Conservation (phyloP, 2,797 vertebrate genomes). For the Ceyx erithaca region DNA sequence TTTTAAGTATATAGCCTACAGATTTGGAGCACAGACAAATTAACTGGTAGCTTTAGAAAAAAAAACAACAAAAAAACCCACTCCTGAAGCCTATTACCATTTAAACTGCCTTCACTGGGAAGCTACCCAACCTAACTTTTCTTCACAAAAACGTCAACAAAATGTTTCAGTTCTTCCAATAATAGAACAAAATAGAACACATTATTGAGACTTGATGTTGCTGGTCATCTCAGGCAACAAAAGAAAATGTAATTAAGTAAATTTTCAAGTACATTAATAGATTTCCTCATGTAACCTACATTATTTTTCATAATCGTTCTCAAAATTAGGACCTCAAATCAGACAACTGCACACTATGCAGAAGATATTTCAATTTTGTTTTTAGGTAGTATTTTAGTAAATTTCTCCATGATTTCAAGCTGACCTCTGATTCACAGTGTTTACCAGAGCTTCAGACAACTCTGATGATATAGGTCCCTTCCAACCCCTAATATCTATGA, state of each 20-base stretch:
- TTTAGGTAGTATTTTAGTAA: neutral
- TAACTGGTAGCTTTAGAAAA: conserved; percentile 28
- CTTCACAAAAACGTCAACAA: neutral
- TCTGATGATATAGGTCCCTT: neutral
- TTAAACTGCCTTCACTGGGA: conserved; percentile 26
- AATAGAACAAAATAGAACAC: neutral
- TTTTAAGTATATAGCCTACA: conserved; percentile 59
- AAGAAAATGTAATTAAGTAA: no score
- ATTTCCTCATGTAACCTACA: neutral
- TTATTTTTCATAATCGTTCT: neutral
- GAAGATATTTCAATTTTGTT: neutral
- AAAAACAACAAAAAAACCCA: neutral
- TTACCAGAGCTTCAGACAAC: neutral
- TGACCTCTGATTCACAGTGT: neutral
- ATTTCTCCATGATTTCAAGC: neutral
- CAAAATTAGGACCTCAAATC: neutral
- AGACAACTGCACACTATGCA: neutral
- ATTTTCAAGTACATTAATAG: neutral
- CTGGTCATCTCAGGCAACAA: neutral
- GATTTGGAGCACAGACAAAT: conserved; percentile 62
- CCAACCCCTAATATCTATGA: no score
- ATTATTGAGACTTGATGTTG: neutral
- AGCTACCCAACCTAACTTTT: neutral
- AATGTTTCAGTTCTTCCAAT: neutral
- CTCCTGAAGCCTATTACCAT: conserved; percentile 55